Base-by-base conservation (phyloP, 1,140 invertebrate genomes). In the Drosophila virilis region DNA sequence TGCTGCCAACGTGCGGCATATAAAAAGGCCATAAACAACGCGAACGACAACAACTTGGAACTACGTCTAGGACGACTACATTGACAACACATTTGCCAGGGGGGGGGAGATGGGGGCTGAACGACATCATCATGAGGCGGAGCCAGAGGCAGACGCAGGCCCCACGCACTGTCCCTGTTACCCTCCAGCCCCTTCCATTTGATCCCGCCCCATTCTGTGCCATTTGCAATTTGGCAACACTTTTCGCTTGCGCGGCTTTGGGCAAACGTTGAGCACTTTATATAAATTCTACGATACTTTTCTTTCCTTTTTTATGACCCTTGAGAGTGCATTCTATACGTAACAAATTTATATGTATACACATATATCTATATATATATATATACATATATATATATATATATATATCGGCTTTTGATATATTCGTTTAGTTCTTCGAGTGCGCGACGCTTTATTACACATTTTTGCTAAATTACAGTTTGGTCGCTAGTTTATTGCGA, bases 401-500 rank as follows among this genome's bases (percentile, higher is more conserved):
- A 6, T 58, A 59, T 59, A 59, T 88, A 88, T 88, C 80, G 79
- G 64, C 37, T 64, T 86, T 85, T 85, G 81, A 85, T 86, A 84
- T 84, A 84, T 73, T 51, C 48, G 46, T 52, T 61, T 68, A 68
- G 66, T 68, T 68, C 35, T 28, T 35, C 15, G 45, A 55, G 71
- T 40, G 57, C 15, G 65, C 45, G 66, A 17, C 15, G 68, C 77
- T 86, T 88, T 88, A 88, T 88, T 89, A 88, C 77, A 88, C 80
- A 90, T 89, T 89, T 88, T 80, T 89, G 85, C 85, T 89, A 89
- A 89, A 89, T 89, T 89, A 89, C 84, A 65, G 64, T 89, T 89
- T 75, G 84, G 80, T 67, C 84, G 71, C 71, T 89, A 89, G 84
- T 89, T 89, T 90, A 78, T 88, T 64, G 51, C 58, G 65, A 59